These are phyloP conservation scores for Muscicapa striata DNA, from an alignment of 2,797 vertebrate genomes.

Conservation along the genomic window DNA sequence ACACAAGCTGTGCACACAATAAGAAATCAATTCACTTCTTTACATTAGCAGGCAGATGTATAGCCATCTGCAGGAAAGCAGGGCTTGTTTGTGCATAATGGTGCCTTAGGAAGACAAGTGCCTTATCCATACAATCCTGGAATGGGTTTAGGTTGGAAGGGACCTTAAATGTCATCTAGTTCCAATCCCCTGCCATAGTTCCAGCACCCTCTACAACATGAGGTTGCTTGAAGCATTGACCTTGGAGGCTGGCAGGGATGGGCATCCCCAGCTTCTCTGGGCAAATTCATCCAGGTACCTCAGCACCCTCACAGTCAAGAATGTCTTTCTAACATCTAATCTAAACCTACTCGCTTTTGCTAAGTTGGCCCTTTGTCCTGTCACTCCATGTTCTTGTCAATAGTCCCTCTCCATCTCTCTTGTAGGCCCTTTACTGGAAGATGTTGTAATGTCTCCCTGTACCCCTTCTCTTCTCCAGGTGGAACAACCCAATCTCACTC, in stretches of 20 bases:
- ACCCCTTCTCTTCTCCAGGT: neutral
- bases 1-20: accelerated
- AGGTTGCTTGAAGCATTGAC: neutral
- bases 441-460: neutral
- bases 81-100: accelerated
- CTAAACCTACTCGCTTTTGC: neutral
- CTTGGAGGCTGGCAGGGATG: neutral
- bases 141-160: neutral
- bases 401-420: neutral
- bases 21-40: neutral
- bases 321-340: neutral
- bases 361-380: neutral
- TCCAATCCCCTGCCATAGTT: neutral
- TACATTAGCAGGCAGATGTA: neutral
- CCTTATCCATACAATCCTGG: neutral
- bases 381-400: neutral
- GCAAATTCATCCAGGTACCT: neutral
- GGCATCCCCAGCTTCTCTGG: neutral
- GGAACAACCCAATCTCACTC: neutral
- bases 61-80: neutral
- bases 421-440: neutral
- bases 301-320: neutral
- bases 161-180: neutral
- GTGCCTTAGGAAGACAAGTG: neutral
- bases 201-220: neutral